Base-by-base conservation (phyloP, 2,888 invertebrate species). In the Synergus laeviventris region DNA sequence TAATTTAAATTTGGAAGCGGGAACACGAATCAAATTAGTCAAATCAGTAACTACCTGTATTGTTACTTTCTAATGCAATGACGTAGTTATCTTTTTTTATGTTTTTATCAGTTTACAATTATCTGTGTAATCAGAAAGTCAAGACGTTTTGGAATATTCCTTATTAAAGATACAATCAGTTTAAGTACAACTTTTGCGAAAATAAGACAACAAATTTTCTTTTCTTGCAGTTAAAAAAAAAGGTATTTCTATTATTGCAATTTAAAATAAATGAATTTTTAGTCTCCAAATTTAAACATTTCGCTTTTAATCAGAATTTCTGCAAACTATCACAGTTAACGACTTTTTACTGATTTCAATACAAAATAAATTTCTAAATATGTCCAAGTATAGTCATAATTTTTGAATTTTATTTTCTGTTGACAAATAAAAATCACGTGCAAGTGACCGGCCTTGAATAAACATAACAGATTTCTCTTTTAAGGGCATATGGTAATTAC, bases 81-180 rank as follows among this genome's bases (percentile, higher is more conserved):
- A 59, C 59, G n/a, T n/a, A 18, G 38, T 18, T 62, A 38, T 62
- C 38, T 62, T 16, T n/a, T 61, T 62, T 62, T 2, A 38, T 62
- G 11, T 38, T 36, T 62, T 62, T 62, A 62, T 62, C 62, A 62
- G 62, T 38, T 38, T 38, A 39, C 12, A 38, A 14, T 62, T 38
- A 18, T 62, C 62, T 8, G n/a, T 49, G n/a, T n/a, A n/a, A 49
- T n/a, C 7, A n/a, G 49, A n/a, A 49, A n/a, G n/a, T 49, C 2
- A n/a, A n/a, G 49, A n/a, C n/a, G n/a, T 8, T 18, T 49, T 18
- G 16, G 9, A n/a, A n/a, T n/a, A 49, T 1, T 45, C 9, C 14
- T 9, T 49, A 4, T n/a, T 7, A n/a, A n/a, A 49, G 2, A 49
- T 49, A n/a, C 7, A 49, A n/a, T 49, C n/a, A 49, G 9, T n/a